Conservation (phyloP, 2,797 vertebrate species). For the Odontamblyopus rebecca region DNA sequence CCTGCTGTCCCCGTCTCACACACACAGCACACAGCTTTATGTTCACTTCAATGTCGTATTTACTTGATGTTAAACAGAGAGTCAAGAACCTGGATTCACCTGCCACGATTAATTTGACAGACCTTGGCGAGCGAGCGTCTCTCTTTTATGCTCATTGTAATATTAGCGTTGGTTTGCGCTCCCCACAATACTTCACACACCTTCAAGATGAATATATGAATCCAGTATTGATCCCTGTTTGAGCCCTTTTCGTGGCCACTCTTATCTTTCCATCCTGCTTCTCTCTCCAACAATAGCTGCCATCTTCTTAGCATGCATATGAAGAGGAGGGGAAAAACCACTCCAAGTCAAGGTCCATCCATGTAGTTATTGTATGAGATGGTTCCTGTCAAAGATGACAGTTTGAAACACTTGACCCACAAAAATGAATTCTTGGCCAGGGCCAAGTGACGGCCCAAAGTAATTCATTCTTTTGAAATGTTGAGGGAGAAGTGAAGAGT, state of each 20-base stretch:
- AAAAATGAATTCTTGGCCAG: conserved; percentile 80
- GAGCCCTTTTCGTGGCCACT: conserved; percentile 28
- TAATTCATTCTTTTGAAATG: conserved; percentile 79
- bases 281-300: conserved; percentile 44
- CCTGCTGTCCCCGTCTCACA: conserved; percentile 81
- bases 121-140: conserved; percentile 60
- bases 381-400: conserved; percentile 81
- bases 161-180: conserved; percentile 22
- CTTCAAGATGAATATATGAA: conserved; percentile 54
- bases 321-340: conserved; percentile 45
- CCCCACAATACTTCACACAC: conserved; percentile 45
- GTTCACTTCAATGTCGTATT: conserved; percentile 32
- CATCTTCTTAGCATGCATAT: conserved; percentile 69
- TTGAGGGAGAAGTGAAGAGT: conserved; percentile 63
- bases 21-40: conserved; percentile 24
- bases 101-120: conserved; percentile 68
- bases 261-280: conserved; percentile 44
- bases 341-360: conserved; percentile 74
- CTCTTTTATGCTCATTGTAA: conserved; percentile 22
- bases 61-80: conserved; percentile 78
- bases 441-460: conserved; percentile 75
- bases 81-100: conserved; percentile 74
- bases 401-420: conserved; percentile 81
- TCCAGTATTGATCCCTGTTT: conserved; percentile 57
- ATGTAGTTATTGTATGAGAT: conserved; percentile 78